Base-by-base conservation (phyloP, 2,113 vertebrate species). In the Tamias sibiricus region DNA sequence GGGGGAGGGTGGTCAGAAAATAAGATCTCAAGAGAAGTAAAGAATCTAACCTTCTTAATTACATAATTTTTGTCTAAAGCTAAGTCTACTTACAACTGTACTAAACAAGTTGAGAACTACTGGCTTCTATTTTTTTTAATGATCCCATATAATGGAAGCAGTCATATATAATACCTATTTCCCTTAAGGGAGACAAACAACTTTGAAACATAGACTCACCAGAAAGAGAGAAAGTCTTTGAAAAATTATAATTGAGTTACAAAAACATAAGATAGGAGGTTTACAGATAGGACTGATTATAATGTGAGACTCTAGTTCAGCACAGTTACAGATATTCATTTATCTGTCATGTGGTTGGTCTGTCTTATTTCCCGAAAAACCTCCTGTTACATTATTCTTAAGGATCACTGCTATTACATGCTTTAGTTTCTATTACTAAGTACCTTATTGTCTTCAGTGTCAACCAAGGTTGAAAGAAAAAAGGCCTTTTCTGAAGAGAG, bases 21-120 rank as follows among this genome's bases (percentile, higher is more conserved):
- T 54, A 85, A 90, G 59, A 71, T 81, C 59, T 86, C 74, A 85
- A 92, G 24, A 57, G 26, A 76, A 88, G 54, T 59, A 89, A 85
- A 80, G 42, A 76, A 92, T 11, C 49, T 57, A 26, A 74, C 19
- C 28, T 91, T 94, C 76, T 91, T 79, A 91, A 91, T 80, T 89
- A 16, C 13, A 85, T 40, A 75, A 32, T 44, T 44, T 44, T 4
- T 90, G 30, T 69, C 64, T 75, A 62, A 66, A 94, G 14, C 14
- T 66, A 92, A 19, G 42, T 89, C 57, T 92, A 76, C 20, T 52
- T 90, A 64, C 71, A 83, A 83, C 82, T 91, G 59, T 59, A 85
- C 32, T 80, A 4, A 87, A 52, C 19, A 95, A 32, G 52, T 57
- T 85, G 1, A 92, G 24, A 80, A 68, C 22, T 66, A 37, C 28